Evolutionary conservation across 2,797 vertebrate species (phyloP), one percentile per base, ranked within the genome.

Genomic region (Acanthurus tractus): DNA sequence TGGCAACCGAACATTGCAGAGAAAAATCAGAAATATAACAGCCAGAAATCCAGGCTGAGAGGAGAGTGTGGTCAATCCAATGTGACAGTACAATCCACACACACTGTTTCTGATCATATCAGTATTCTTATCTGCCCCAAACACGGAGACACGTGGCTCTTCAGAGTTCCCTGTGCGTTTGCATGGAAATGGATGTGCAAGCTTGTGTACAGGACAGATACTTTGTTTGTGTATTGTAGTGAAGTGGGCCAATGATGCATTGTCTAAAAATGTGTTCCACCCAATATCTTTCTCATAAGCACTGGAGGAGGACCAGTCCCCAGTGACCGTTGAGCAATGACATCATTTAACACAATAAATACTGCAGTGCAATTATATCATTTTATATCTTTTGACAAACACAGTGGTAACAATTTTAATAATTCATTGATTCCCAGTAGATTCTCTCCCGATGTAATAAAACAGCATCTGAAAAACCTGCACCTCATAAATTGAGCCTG

Each of bases 401-500:
- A 44, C 58, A 58, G 48, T 70, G 56, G 63, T 75, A 83, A 83
- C 25, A 63, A 40, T 77, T 77, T 63, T 45, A 74, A 81, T 78
- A 83, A 82, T 70, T 22, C 36, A 15, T 42, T 44, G 34, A 66
- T 70, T 81, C 63, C 46, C 64, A 4, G 63, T 20, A 9, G 68
- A 72, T 23, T 68, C 1, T 76, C 64, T 63, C 17, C 20, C 2
- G 10, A 46, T 53, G 56, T 46, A 67, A 76, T 57, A 13, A 76
- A 81, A 81, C 1, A 53, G 34, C 40, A 66, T 83, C 59, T 62
- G 59, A 79, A 81, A 78, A 70, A 40, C 48, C 36, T 59, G 68
- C 62, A 84, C 55, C 63, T 76, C 84, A 63, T 89, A 73, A 83
- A 84, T 63, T 66, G 20, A 62, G 66, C 15, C 38, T 18, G 23